Base-by-base conservation (phyloP, 2,888 invertebrate species). In the Arctia plantaginis region DNA sequence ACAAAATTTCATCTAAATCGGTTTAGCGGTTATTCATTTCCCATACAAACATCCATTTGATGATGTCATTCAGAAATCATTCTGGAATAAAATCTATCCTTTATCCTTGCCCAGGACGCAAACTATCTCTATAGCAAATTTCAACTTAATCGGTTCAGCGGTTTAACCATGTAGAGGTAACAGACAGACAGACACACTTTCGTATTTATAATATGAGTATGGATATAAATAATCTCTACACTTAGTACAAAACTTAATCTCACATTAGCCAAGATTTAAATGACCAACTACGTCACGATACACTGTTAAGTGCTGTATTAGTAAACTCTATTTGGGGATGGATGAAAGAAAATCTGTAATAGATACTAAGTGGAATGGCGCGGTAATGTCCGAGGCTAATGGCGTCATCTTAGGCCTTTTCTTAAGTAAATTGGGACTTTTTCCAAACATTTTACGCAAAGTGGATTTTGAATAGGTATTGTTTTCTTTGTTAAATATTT, bases 331-430 rank as follows among this genome's bases (percentile, higher is more conserved):
- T 64, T 70, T 44, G 41, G 64, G 30, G n/a, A 41, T 64, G 44
- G n/a, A 71, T 51, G 65, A 71, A 71, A 71, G 71, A 71, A 65
- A 69, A 71, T 47, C 65, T 71, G 47, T 30, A 65, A 65, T 71
- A 51, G 62, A 62, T 62, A 62, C 47, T 51, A 71, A 71, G 71
- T 71, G 27, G 23, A 65, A 65, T 47, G n/a, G 35, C 23, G 44
- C 47, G 65, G 3, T 70, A 71, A 71, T 65, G 65, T 51, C 71
- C 65, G 27, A 30, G 30, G 62, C 30, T 62, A 62, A 62, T 62
- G 62, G 62, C 27, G 62, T 51, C 64, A 41, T 71, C 47, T 71
- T 35, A n/a, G 62, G 35, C 30, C 33, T 33, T 65, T 71, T 64
- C 64, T 71, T n/a, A 41, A 51, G 15, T 15, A 65, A 71, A 71